Evolutionary conservation across 2,113 vertebrate species (phyloP).

Genomic region (Cebidichthys violaceus): DNA sequence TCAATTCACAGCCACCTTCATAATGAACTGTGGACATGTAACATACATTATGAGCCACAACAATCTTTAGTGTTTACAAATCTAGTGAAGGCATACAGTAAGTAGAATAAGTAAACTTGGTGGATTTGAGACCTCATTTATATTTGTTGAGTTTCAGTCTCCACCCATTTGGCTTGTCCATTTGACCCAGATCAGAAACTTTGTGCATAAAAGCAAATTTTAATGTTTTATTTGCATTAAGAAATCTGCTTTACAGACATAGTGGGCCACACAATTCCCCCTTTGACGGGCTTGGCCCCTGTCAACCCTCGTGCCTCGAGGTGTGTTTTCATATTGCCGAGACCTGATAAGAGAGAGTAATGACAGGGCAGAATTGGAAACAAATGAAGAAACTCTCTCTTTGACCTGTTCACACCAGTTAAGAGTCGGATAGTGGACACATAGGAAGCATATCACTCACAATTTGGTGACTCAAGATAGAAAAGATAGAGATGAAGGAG

Average conservation of each 20-base stretch:
- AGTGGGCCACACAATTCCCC: slow-evolving; percentile 2
- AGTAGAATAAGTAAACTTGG: not conserved
- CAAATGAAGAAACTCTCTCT: slow-evolving; percentile 41
- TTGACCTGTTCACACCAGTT: slow-evolving; percentile 61
- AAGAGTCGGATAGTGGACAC: slow-evolving; percentile 55
- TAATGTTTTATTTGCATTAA: slow-evolving; percentile 25
- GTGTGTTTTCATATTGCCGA: slow-evolving; percentile 58
- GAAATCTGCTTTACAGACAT: slow-evolving; percentile 1
- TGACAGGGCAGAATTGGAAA: slow-evolving; percentile 43
- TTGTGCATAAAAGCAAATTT: not conserved
- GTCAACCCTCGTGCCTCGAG: slow-evolving; percentile 58
- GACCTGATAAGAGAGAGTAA: slow-evolving; percentile 51
- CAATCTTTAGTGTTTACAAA: not conserved
- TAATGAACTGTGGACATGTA: not conserved
- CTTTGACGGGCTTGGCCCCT: slow-evolving; percentile 51
- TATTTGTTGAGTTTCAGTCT: not conserved
- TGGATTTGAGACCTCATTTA: slow-evolving; percentile 8
- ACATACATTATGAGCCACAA: not conserved
- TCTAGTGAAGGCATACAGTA: not conserved
- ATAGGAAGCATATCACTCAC: slow-evolving; percentile 60
- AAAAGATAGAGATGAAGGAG: slow-evolving; percentile 31
- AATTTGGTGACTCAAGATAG: slow-evolving; percentile 35
- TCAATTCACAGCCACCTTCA: slow-evolving; percentile 16
- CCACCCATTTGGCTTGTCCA: slow-evolving; percentile 20
- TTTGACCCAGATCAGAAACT: slow-evolving; percentile 28